Base-by-base conservation (phyloP, 2,888 invertebrate genomes). In the Cantharis rufa region DNA sequence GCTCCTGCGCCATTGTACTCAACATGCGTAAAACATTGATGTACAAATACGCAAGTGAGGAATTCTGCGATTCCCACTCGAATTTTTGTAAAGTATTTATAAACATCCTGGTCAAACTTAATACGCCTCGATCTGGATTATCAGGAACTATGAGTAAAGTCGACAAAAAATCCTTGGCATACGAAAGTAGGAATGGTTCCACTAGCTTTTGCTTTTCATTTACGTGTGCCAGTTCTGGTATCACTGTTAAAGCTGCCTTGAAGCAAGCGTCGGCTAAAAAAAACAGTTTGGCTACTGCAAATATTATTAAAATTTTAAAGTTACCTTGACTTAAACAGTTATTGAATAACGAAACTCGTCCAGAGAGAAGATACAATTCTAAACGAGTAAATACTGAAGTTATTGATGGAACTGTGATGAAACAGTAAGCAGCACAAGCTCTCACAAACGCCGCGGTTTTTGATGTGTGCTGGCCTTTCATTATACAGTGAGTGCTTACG, bases 381-480 rank as follows among this genome's bases (percentile, higher is more conserved):
- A 97, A 91, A 85, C 95, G 92, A 21, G 92, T 91, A 78, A 94
- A 92, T n/a, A 94, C 91, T 77, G 94, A 94, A 83, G 91, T 92
- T 86, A 99, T 92, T 13, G 98, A 98, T n/a, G 99, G 99, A 86
- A 98, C 95, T 10, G 98, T 98, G 79, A 99, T 98, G 88, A 94
- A 98, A 88, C 95, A 94, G 89, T 96, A 99, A 0, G 99, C 98
- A 66, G 96, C 94, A 89, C 98, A 98, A 2, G 98, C 98, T 85
- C 96, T 93, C 28, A 96, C 95, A 90, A 98, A 95, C 82, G 96
- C 94, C 13, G 93, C 93, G 2, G 96, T 96, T 87, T 95, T 94
- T 78, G 93, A 90, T 0, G 94, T 93, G 84, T 95, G 95, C 84
- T 93, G 91, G 3, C 94, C 94, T 80, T 92, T 92, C 3, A 95